Base-by-base conservation (phyloP, 2,113 vertebrate species). In the Anthoscopus minutus region DNA sequence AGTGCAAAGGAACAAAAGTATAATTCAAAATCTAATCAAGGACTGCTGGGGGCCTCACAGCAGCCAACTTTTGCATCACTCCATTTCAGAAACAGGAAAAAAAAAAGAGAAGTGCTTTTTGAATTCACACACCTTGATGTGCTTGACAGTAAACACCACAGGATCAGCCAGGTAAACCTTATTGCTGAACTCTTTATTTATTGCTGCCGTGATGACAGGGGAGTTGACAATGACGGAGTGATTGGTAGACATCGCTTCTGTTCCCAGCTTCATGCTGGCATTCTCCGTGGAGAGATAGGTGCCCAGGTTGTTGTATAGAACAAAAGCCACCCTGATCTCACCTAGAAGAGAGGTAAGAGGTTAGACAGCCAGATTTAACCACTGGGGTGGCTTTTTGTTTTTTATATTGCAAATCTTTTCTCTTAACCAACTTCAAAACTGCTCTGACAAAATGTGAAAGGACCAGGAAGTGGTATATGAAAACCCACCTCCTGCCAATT, bases 161-260 rank as follows among this genome's bases (percentile, higher is more conserved):
- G 99, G 99, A 94, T 99, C 99, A 58, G 99, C 99, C 84, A 99
- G 98, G 94, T 99, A 99, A 88, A 99, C 98, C 96, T 99, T 99
- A 97, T 99, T 99, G 74, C 98, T 98, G 96, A 98, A 98, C 96
- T 99, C 99, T 96, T 99, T 99, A 98, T 99, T 99, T 97, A 99
- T 99, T 97, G 99, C 98, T 11, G 99, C 99, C 0, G 99, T 99
- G 95, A 99, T 99, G 48, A 99, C 98, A 6, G 99, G 99, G 1
- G 99, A 99, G 97, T 99, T 99, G 97, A 99, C 99, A 10, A 99
- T 99, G 96, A 99, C 98, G 0, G 99, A 99, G 95, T 99, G 99
- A 96, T 99, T 99, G 83, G 99, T 98, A 0, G 98, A 98, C 98
- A 99, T 97, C 5, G 99, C 99, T 93, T 99, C 99, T 28, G 97